Evolutionary conservation across 2,113 vertebrate species (phyloP), one percentile per base, ranked within the genome.

Genomic region (Triplophysa dalaica): DNA sequence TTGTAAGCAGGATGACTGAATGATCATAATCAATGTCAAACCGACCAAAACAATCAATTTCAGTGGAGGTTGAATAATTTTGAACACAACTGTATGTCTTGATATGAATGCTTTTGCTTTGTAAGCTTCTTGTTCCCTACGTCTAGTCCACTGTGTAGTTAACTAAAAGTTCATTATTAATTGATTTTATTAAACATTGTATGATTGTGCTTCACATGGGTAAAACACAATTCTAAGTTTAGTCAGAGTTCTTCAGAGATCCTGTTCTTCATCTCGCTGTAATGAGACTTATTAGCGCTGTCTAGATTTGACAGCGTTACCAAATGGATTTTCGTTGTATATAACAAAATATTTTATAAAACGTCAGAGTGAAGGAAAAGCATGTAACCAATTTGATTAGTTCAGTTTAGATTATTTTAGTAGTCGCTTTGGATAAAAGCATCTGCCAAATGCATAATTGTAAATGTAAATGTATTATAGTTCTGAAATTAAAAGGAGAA

Each of bases 241-340:
- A 63, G 48, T 63, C 1, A 48, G 22, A 24, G 24, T 24, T 24
- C 24, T 24, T 24, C 24, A 24, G 24, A 24, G 24, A 24, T 24
- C 24, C 1, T 24, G 21, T 75, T 75, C 73, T 63, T 41, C 73
- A n/a, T 62, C 60, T 75, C 22, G 16, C 41, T 14, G 22, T 75
- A 75, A 75, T 63, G 63, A 75, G 17, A 22, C 4, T 63, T 62
- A 58, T 75, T 58, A 12, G n/a, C 17, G 41, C 41, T 4, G 56
- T 22, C n/a, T 21, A 22, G 58, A 75, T 48, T 75, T 48, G 73
- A 22, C 58, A 9, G 41, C 22, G 38, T 29, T 48, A 45, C 58
- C 63, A 75, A 75, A 63, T n/a, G 68, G 50, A 70, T 21, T 50
- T 22, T 17, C 61, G 63, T 75, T 63, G 62, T 63, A 29, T 63